A percentile compares a stretch with the other conserved stretches of the same genome.
Conservation (phyloP, 1,140 invertebrate genomes). For the Linepithema humile region DNA sequence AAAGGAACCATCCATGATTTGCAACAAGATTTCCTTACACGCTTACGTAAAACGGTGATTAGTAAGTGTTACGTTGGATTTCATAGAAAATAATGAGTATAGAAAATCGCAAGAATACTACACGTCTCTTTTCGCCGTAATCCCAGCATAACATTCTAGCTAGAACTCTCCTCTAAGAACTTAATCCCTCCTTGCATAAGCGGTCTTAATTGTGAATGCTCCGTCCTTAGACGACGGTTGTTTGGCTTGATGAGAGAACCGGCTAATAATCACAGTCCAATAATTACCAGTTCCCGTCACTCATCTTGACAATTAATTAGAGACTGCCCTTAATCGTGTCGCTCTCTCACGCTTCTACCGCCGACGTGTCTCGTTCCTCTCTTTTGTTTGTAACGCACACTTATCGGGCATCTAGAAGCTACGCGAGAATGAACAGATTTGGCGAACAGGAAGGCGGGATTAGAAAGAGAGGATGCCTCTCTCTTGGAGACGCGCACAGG, state of each 20-base stretch:
- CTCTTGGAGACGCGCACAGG: conserved; percentile 56
- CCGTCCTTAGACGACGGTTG: conserved; percentile 2
- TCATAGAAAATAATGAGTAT: conserved; percentile 8
- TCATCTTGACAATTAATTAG: conserved; percentile 51
- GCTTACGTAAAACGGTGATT: conserved; percentile 34
- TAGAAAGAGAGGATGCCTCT: conserved; percentile 2
- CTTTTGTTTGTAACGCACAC: conserved; percentile 11
- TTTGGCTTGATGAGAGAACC: conserved; percentile 41
- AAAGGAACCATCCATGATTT: background rate
- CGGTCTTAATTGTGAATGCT: conserved; percentile 15
- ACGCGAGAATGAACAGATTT: conserved; percentile 13
- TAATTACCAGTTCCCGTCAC: conserved; percentile 36
- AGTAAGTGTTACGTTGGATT: background rate
- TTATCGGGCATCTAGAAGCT: conserved; percentile 4
- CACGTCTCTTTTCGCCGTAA: background rate
- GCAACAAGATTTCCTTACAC: background rate
- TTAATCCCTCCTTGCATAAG: conserved; percentile 40
- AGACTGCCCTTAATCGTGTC: conserved; percentile 37
- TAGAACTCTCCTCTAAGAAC: conserved; percentile 20
- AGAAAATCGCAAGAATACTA: background rate
- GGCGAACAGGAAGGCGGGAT: conserved; percentile 14
- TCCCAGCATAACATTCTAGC: background rate
- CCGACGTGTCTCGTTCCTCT: conserved; percentile 1
- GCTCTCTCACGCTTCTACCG: conserved; percentile 43
- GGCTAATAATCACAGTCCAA: conserved; percentile 39